Evolutionary conservation across 2,888 invertebrate genomes (phyloP), one percentile per base, ranked within the genome.

Genomic region (Sinodicranocentrus sp.): DNA sequence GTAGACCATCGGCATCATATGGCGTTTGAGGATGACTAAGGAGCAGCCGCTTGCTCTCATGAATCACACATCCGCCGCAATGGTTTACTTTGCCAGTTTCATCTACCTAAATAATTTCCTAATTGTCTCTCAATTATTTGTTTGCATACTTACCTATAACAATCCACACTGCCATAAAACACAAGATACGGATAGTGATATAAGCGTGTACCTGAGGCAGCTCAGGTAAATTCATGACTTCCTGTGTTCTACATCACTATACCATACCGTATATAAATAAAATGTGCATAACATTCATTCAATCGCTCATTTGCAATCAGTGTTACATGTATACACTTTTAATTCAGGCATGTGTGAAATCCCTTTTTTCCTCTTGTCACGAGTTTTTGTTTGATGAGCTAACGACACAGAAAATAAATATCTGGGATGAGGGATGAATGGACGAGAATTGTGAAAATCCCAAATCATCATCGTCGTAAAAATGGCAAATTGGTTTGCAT

Each of bases 51-150:
- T 61, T n/a, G 43, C 13, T 63, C 52, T 54, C 67, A 76, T 76
- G 76, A 76, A 76, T 76, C 76, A 76, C 54, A 63, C 67, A 65
- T 76, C 77, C 77, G 77, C 68, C 77, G 68, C 26, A 28, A n/a
- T 57, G 68, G 67, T 26, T 76, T 76, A 76, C 76, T 76, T 76
- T 75, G 70, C 26, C 48, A 26, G 54, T 54, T 57, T 33, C 19
- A 28, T 54, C 71, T 52, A 52, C 52, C 71, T 71, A 54, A 54
- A 71, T 52, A 17, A 52, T 71, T 71, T 71, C 54, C 54, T 52
- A 71, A 71, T 71, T 71, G 71, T 54, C 48, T 54, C 52, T 8
- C 33, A 54, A 33, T 71, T 71, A 71, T 57, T 68, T 71, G 71
- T 54, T 48, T 71, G 19, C 21, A 17, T 19, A 19, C 19, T 65